A percentile compares a stretch with the other conserved stretches of the same genome.
These are phyloP conservation scores for Acanthoscelides obtectus DNA, from an alignment of 2,888 invertebrate species.

Conservation along the genomic window DNA sequence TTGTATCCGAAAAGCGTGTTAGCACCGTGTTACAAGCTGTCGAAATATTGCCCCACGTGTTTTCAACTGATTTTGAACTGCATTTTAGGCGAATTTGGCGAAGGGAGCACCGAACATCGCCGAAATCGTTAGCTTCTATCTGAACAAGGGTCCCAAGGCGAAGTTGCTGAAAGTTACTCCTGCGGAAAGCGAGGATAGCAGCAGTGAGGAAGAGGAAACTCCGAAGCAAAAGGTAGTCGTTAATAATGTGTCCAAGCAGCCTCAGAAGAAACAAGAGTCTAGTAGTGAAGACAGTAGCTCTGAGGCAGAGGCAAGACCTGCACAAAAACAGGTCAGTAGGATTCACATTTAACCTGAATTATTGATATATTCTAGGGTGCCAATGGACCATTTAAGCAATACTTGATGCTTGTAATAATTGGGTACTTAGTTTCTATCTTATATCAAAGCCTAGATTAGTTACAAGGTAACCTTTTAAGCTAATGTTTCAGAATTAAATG, in stretches of 20 bases:
- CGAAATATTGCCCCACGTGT: constrained; percentile 10
- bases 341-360: no score
- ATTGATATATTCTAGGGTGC: no score
- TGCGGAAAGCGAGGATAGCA: constrained; percentile 29
- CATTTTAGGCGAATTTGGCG: constrained; percentile 54
- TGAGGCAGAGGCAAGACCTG: constrained; percentile 30
- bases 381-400: no score
- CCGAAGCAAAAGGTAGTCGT: constrained; percentile 19
- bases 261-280: constrained; percentile 22
- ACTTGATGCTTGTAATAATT: no score
- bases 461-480: no score
- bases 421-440: no score
- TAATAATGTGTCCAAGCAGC: neutral
- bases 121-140: constrained; percentile 57
- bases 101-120: constrained; percentile 63
- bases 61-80: constrained; percentile 1
- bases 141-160: constrained; percentile 51
- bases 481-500: no score
- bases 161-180: constrained; percentile 34
- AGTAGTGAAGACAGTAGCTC: constrained; percentile 33
- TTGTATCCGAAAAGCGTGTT: neutral
- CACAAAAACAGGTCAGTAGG: constrained; percentile 2
- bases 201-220: constrained; percentile 15
- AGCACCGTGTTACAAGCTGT: neutral
- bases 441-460: no score